Evolutionary conservation across 2,797 vertebrate genomes (phyloP), one percentile per base, ranked within the genome.

Genomic region (Linurgus olivaceus): DNA sequence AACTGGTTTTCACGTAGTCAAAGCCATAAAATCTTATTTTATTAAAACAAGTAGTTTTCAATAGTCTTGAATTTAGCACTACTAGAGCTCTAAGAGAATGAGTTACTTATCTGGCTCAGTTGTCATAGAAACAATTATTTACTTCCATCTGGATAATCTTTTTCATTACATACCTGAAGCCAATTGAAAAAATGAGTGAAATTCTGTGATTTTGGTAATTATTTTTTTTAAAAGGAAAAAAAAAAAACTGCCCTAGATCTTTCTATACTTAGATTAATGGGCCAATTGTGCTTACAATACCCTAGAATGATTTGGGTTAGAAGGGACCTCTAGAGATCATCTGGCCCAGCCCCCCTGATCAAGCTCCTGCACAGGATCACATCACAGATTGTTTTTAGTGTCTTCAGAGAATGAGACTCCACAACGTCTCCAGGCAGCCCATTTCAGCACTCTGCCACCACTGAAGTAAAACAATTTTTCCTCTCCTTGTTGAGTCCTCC

Each of bases 71-170:
- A 59, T 91, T 76, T 84, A 28, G 17, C 80, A 62, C 21, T 0
- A 0, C 40, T 76, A 33, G 15, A 66, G 26, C 51, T 84, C 40
- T 66, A 52, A n/a, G 52, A 70, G 26, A 86, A 57, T 26, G 58
- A 86, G 19, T 71, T 94, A 68, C 45, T 87, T 83, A 11, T n/a
- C 58, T 85, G 63, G 17, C 29, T 88, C 37, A 25, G 92, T 94
- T 92, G 83, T 86, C 95, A 96, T 95, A 73, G 90, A 88, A 81
- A 95, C 79, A 86, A 88, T 88, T 88, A 86, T 89, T 93, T 92
- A 67, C 35, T 95, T 90, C 67, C 33, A 42, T 78, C 63, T 86
- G 70, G 28, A 51, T 81, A 81, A 76, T 88, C 33, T 76, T 59
- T 50, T 57, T 73, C 48, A 67, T 67, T 82, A 82, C 6, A 16